Evolutionary conservation across 2,888 invertebrate species (phyloP).

Genomic region (Coenonympha arcania): DNA sequence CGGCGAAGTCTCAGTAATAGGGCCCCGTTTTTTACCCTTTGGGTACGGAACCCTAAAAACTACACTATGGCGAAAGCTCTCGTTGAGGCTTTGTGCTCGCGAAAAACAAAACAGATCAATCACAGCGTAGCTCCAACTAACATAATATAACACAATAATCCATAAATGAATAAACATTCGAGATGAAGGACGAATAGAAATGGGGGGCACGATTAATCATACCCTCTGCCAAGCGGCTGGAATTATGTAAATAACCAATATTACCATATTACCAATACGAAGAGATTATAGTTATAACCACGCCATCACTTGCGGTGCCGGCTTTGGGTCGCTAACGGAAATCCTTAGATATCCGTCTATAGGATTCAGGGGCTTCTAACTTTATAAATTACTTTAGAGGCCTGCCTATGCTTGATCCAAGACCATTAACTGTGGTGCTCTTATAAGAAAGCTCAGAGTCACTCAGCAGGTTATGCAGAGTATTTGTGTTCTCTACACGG

Average conservation of each 20-base stretch:
- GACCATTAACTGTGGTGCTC: too few relatives aligned
- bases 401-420: too few relatives aligned
- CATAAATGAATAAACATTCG: slow-evolving; percentile 10
- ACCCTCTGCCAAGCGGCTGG: slow-evolving; percentile 26
- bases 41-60: too few relatives aligned
- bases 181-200: slow-evolving; percentile 26
- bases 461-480: too few relatives aligned
- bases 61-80: too few relatives aligned
- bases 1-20: too few relatives aligned
- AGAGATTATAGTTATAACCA: slow-evolving; percentile 18
- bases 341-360: background rate
- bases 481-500: too few relatives aligned
- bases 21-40: too few relatives aligned
- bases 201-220: slow-evolving; percentile 33
- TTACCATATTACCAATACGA: slow-evolving; percentile 28
- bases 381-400: background rate
- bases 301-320: too few relatives aligned
- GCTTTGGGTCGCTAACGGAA: background rate
- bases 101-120: slow-evolving; percentile 3
- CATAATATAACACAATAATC: slow-evolving; percentile 6
- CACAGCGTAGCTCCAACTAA: slow-evolving; percentile 1
- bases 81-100: too few relatives aligned
- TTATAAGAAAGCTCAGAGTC: too few relatives aligned
- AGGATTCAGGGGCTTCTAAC: background rate
- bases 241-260: slow-evolving; percentile 32